Evolutionary conservation across 2,888 invertebrate species (phyloP).

Genomic region (Tubiluchus corallicola): DNA sequence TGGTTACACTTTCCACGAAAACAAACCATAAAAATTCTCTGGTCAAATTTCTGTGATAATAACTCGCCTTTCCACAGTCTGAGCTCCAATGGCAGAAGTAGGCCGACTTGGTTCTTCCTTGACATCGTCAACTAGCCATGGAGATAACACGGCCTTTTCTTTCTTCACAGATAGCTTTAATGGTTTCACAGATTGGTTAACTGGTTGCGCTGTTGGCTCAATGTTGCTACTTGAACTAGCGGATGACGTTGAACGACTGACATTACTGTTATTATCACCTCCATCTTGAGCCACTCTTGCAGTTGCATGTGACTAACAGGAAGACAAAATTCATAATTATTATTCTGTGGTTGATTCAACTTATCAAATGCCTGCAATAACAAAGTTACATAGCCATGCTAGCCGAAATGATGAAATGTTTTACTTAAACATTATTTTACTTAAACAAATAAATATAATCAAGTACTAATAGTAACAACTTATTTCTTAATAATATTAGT

Average conservation of each 20-base stretch:
- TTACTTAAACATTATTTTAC: background rate
- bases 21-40: background rate
- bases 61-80: background rate
- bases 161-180: background rate
- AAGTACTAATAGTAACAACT: too few relatives aligned
- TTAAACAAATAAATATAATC: too few relatives aligned
- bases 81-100: background rate
- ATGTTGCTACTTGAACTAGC: background rate
- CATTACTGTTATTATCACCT: background rate
- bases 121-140: conserved; percentile 1
- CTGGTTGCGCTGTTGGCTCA: background rate
- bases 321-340: too few relatives aligned
- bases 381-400: background rate
- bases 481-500: too few relatives aligned
- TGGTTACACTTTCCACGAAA: too few relatives aligned
- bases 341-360: too few relatives aligned
- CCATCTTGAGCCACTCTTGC: background rate
- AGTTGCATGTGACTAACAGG: background rate
- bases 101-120: background rate
- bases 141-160: background rate
- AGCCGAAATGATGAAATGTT: background rate
- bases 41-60: background rate
- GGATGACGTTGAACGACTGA: background rate
- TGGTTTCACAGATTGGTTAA: too few relatives aligned
- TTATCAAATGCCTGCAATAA: background rate